Percentiles rank a stretch among this genome's conserved stretches.
Conservation (phyloP, 2,797 vertebrate genomes). For the Spea hammondii region DNA sequence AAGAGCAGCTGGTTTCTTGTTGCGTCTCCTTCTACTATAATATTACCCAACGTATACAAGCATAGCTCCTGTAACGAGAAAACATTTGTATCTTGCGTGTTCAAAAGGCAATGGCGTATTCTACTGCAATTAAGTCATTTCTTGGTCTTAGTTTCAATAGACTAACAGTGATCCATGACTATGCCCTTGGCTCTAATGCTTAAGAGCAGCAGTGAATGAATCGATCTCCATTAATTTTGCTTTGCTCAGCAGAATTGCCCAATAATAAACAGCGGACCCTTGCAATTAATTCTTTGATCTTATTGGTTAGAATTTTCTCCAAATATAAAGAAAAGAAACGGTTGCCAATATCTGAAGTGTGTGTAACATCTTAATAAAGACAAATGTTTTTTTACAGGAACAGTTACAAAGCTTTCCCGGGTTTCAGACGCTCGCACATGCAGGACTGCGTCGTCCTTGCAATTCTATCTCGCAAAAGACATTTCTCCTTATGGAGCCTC, state of each 20-base stretch:
- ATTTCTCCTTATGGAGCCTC: no score
- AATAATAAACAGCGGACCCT: not conserved
- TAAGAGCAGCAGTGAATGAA: not conserved
- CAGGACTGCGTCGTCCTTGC: no score
- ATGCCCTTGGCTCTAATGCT: not conserved
- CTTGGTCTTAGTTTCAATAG: not conserved
- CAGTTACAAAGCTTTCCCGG: no score
- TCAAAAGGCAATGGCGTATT: not conserved
- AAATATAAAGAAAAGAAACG: no score
- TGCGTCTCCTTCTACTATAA: constrained; percentile 79
- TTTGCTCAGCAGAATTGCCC: constrained; percentile 1
- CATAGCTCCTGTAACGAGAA: constrained; percentile 81
- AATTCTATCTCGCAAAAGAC: no score
- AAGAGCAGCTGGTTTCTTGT: constrained; percentile 83
- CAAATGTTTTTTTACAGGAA: no score
- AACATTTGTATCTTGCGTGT: not conserved
- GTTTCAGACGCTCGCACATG: no score
- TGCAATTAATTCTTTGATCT: no score
- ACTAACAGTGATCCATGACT: not conserved
- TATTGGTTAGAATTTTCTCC: no score
- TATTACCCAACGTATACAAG: constrained; percentile 90
- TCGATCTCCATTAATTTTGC: not conserved
- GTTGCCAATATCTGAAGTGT: no score
- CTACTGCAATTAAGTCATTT: not conserved
- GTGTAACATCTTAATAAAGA: no score